phyloP scores from a whole-genome alignment of 1,140 invertebrate genomes.

The Cecropterus lyciades region DNA sequence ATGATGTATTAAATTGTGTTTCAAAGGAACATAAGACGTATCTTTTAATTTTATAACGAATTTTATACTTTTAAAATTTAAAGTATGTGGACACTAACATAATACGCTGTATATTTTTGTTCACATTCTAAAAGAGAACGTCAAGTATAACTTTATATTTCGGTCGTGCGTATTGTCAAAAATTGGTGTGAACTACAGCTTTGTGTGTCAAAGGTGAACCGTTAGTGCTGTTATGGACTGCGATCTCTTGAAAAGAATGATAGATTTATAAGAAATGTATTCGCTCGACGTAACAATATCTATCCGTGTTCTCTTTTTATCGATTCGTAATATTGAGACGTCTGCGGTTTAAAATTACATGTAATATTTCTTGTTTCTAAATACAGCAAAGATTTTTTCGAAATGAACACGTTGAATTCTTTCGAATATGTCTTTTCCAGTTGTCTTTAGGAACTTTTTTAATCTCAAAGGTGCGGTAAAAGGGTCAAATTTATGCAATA shows the following conservation, averaged over 20 bases:
- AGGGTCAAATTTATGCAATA: too few species aligned
- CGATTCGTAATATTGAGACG: not conserved
- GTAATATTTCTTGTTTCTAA: not conserved
- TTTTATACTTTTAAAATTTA: too few species aligned
- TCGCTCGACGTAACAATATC: not conserved
- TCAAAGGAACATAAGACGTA: too few species aligned
- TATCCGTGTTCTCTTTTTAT: conserved; percentile 16
- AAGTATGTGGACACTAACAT: too few species aligned
- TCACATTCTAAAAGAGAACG: not conserved
- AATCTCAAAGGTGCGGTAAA: too few species aligned
- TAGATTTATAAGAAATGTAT: conserved; percentile 19
- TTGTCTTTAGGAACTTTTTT: too few species aligned
- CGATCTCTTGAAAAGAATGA: conserved; percentile 16
- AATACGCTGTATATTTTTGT: not conserved
- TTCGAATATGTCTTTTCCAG: too few species aligned
- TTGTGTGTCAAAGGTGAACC: conserved; percentile 74
- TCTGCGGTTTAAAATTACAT: not conserved
- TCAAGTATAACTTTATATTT: conserved; percentile 9
- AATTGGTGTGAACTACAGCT: conserved; percentile 52
- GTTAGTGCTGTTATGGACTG: conserved; percentile 50
- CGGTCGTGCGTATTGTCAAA: conserved; percentile 35
- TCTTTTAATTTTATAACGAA: too few species aligned
- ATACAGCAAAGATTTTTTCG: not conserved
- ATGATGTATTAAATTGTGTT: too few species aligned
- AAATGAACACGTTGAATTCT: too few species aligned